Percentiles rank a stretch among this genome's conserved stretches.
phyloP scores from a whole-genome alignment of 2,888 invertebrate genomes.

The Yponomeuta sedellus region DNA sequence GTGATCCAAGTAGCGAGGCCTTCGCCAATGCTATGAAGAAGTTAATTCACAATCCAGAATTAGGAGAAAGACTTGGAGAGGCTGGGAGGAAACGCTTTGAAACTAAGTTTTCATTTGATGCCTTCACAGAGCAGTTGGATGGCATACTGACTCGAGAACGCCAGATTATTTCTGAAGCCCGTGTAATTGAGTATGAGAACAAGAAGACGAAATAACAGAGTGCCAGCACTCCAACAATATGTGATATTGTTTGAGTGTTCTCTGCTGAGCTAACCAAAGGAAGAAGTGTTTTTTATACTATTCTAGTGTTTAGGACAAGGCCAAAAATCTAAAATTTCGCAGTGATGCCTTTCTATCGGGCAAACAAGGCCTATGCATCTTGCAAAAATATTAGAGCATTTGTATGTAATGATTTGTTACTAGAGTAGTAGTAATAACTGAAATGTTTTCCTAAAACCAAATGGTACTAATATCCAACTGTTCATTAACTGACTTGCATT shows the following conservation, averaged over 20 bases:
- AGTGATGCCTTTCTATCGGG: no score
- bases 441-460: neutral
- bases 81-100: constrained; percentile 85
- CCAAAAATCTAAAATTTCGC: neutral
- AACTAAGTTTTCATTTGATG: constrained; percentile 88
- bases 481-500: no score
- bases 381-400: no score
- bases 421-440: neutral
- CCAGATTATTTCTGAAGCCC: constrained; percentile 58
- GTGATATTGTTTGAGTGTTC: constrained; percentile 67
- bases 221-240: constrained; percentile 59
- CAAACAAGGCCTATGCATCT: no score
- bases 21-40: constrained; percentile 87
- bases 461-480: neutral
- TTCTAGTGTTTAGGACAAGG: neutral
- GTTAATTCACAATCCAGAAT: constrained; percentile 78
- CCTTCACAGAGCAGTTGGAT: constrained; percentile 84
- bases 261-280: neutral
- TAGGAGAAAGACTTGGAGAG: constrained; percentile 82
- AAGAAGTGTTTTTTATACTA: neutral
- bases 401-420: neutral
- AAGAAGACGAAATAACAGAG: constrained; percentile 62
- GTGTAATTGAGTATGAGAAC: constrained; percentile 58
- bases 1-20: constrained; percentile 79
- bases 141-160: constrained; percentile 64